A percentile compares a stretch with the other conserved stretches of the same genome.
phyloP scores from a whole-genome alignment of 2,888 invertebrate species.

The Euclidia mi region DNA sequence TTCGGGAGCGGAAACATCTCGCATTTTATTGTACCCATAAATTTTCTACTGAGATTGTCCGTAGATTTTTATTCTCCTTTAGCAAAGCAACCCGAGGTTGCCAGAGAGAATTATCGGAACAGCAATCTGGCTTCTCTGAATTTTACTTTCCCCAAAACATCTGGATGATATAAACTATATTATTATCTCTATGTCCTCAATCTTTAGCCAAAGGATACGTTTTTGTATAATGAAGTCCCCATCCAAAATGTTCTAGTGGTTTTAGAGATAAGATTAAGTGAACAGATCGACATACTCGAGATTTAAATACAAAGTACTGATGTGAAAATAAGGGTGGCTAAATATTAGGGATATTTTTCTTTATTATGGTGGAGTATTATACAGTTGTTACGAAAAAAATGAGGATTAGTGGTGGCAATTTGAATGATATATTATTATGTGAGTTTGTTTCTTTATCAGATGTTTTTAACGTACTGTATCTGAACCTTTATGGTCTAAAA shows the following conservation, averaged over 20 bases:
- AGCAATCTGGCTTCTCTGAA: constrained; percentile 47
- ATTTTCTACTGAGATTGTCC: constrained; percentile 86
- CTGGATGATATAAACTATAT: constrained; percentile 22
- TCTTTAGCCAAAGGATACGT: constrained; percentile 17
- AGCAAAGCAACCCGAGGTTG: constrained; percentile 44
- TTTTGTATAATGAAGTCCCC: constrained; percentile 16
- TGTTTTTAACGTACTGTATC: background rate
- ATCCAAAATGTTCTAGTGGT: constrained; percentile 20
- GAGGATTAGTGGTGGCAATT: constrained; percentile 70
- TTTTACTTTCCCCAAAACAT: constrained; percentile 30
- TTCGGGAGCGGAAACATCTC: constrained; percentile 77
- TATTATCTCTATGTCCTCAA: constrained; percentile 28
- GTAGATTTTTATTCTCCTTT: constrained; percentile 82
- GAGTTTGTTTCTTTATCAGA: constrained; percentile 21
- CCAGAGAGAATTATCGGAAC: constrained; percentile 49
- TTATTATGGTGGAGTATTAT: constrained; percentile 58
- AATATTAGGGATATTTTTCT: constrained; percentile 58
- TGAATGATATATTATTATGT: constrained; percentile 63
- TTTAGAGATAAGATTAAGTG: constrained; percentile 23
- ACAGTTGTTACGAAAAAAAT: constrained; percentile 59
- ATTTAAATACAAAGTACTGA: constrained; percentile 32
- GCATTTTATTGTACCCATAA: constrained; percentile 88
- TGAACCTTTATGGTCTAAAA: background rate
- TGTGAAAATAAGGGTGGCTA: constrained; percentile 33
- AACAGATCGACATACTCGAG: constrained; percentile 11